These are phyloP conservation scores for Neoascia interrupta DNA, from an alignment of 2,888 invertebrate species.

Conservation along the genomic window DNA sequence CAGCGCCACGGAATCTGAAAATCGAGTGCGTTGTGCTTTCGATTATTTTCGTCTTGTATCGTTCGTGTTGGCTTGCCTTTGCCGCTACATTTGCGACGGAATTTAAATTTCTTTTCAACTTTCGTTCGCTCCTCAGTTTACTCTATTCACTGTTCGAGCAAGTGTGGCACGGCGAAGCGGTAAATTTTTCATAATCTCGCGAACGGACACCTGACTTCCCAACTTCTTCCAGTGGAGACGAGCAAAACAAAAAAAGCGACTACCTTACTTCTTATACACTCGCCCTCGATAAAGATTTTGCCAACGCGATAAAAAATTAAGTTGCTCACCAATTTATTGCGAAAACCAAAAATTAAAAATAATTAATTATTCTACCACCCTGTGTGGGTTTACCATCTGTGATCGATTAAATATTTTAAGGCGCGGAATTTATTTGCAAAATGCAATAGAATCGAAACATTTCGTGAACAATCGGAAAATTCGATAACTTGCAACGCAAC, in stretches of 20 bases:
- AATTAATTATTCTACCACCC: too few relatives aligned
- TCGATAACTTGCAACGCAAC: constrained; percentile 21
- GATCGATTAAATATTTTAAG: too few relatives aligned
- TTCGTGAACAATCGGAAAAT: constrained; percentile 24
- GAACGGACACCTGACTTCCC: neutral
- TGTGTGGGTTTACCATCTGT: too few relatives aligned
- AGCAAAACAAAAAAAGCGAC: neutral
- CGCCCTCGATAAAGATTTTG: constrained; percentile 25
- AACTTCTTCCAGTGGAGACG: constrained; percentile 7
- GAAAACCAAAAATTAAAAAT: constrained; percentile 2
- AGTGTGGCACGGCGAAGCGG: constrained; percentile 1
- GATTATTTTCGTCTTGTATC: neutral
- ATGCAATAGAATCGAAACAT: neutral
- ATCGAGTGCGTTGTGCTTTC: neutral
- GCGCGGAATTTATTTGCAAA: neutral
- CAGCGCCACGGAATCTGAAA: too few relatives aligned
- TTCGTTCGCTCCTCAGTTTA: constrained; percentile 33
- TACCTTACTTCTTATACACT: too few relatives aligned
- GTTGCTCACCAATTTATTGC: neutral
- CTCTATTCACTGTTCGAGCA: neutral
- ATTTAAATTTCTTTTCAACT: constrained; percentile 41
- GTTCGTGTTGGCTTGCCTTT: neutral
- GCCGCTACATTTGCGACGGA: neutral
- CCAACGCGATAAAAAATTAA: constrained; percentile 50
- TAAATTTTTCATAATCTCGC: neutral